Evolutionary conservation across 2,797 vertebrate species (phyloP), one percentile per base, ranked within the genome.

Genomic region (Enteromius fasciolatus): DNA sequence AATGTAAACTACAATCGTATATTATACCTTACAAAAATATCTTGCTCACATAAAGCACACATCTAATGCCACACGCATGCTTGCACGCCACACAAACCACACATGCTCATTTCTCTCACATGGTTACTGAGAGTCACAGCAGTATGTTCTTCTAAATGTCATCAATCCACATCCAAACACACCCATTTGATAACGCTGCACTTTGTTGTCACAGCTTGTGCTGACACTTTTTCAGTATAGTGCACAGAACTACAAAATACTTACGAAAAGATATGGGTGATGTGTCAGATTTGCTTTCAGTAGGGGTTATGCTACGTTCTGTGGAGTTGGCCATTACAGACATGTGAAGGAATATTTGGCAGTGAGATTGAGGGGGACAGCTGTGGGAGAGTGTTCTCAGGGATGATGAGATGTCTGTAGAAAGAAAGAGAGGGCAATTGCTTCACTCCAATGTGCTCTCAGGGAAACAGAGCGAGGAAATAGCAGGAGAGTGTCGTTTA

Each of bases 361-460:
- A 41, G 69, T 64, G 25, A 73, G 87, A 88, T 81, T 87, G 86
- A 88, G 78, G 57, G 73, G 84, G 74, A 86, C 87, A 88, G 87
- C 87, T 88, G 87, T 84, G 81, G 68, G 77, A 80, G 75, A 72
- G 76, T 69, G 72, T 80, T 80, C 85, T 84, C 64, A 73, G 36
- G 81, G 74, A 87, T 84, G 77, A 84, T 84, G 76, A 48, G 80
- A 77, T 77, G 61, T 33, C 87, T 84, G 82, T 48, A n/a, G 79
- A 77, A 63, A 79, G 72, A 80, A 76, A 81, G 79, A 78, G 61
- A 81, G 57, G 72, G 50, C 46, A 52, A 82, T 75, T 86, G 74
- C 78, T 85, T 83, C 28, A 78, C 75, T 85, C 59, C 70, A 79
- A 63, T 85, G 76, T 86, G 64, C 76, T 85, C 81, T 85, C 78